phyloP scores from a whole-genome alignment of 2,888 invertebrate genomes.

The Seira musarum region DNA sequence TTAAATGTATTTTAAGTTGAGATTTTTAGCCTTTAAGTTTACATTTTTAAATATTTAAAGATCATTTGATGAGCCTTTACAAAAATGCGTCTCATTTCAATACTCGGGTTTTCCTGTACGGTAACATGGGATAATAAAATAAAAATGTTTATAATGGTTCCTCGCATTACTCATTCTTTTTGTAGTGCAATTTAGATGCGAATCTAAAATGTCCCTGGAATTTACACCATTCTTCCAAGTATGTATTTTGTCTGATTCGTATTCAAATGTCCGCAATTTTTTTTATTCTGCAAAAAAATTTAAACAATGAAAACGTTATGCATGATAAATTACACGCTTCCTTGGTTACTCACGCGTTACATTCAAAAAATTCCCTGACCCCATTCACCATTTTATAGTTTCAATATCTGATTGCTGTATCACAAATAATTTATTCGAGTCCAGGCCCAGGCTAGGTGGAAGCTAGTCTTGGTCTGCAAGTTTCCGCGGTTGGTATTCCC shows the following conservation, averaged over 20 bases:
- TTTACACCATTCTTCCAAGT: neutral
- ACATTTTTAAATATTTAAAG: no score
- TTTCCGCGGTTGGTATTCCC: constrained; percentile 11
- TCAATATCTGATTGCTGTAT: constrained; percentile 17
- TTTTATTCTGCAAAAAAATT: neutral
- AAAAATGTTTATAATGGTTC: no score
- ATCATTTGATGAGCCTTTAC: no score
- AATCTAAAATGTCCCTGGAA: neutral
- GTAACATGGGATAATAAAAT: no score
- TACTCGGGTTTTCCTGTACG: no score
- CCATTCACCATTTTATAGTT: neutral
- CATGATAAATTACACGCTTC: constrained; percentile 38
- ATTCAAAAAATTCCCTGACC: neutral
- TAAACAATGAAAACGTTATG: constrained; percentile 3
- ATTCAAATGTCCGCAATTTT: neutral
- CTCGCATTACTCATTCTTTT: no score
- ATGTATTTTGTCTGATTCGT: no score
- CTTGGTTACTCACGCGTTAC: constrained; percentile 42
- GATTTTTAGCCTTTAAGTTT: no score
- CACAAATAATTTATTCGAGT: neutral
- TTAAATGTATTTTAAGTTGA: no score
- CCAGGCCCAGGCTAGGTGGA: neutral
- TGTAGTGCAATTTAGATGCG: constrained; percentile 2
- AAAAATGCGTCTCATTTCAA: no score
- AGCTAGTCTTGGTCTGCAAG: no score